phyloP scores from a whole-genome alignment of 2,113 vertebrate genomes.

The Caretta caretta region DNA sequence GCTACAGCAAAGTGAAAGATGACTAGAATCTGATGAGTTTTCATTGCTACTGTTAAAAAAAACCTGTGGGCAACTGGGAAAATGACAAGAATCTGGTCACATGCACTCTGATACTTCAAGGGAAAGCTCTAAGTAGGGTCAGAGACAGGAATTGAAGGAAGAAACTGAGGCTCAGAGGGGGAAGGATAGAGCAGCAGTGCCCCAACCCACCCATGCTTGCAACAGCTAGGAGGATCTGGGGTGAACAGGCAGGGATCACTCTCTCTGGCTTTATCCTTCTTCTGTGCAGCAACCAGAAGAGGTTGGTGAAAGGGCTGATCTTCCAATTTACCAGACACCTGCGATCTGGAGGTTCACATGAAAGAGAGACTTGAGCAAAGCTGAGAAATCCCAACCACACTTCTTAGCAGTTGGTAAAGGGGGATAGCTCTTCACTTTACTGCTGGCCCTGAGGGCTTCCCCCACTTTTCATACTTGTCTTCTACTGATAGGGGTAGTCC shows the following conservation, averaged over 20 bases:
- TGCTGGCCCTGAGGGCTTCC: background rate
- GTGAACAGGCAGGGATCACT: slow-evolving; percentile 11
- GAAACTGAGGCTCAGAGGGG: background rate
- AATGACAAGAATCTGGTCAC: fast-evolving
- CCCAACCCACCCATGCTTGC: slow-evolving; percentile 13
- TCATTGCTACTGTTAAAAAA: background rate
- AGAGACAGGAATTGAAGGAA: slow-evolving; percentile 37
- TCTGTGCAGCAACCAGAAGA: background rate
- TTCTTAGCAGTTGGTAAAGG: background rate
- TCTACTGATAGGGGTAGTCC: background rate
- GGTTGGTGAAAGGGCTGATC: background rate
- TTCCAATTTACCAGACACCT: background rate
- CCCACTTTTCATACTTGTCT: background rate
- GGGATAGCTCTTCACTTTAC: background rate
- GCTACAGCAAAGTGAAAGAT: background rate
- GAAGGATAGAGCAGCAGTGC: background rate
- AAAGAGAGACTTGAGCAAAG: background rate
- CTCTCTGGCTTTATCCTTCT: background rate
- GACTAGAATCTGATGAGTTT: background rate
- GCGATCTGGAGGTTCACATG: background rate
- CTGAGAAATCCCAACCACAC: background rate
- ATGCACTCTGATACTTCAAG: background rate
- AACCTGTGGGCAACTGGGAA: background rate
- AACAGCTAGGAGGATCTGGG: background rate
- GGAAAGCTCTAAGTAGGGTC: background rate